Conservation (phyloP, 2,888 invertebrate genomes). For the Oxyscelio sp. region DNA sequence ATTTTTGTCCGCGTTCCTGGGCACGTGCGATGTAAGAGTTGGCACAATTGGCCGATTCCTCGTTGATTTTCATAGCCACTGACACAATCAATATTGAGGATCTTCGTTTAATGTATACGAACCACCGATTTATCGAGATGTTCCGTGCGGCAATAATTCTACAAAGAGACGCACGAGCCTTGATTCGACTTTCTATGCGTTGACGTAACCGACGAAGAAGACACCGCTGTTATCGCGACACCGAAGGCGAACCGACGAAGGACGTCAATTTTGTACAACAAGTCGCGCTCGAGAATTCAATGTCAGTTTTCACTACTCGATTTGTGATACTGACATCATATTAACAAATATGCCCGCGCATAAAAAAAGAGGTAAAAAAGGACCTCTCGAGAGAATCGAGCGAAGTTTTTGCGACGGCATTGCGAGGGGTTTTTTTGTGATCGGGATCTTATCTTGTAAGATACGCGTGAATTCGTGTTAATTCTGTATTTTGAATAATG, state of each 20-base stretch:
- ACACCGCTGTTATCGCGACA: conserved; percentile 53
- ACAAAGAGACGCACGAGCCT: conserved; percentile 64
- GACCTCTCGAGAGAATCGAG: conserved; percentile 6
- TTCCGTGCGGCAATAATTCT: conserved; percentile 62
- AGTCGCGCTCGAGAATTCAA: conserved; percentile 42
- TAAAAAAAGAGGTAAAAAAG: conserved; percentile 19
- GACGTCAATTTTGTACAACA: conserved; percentile 51
- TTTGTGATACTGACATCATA: conserved; percentile 18
- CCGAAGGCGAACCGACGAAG: conserved; percentile 50
- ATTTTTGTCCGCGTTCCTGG: conserved; percentile 72
- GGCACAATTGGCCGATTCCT: conserved; percentile 58
- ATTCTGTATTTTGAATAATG: conserved; percentile 40
- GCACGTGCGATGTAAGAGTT: conserved; percentile 51
- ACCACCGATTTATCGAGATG: conserved; percentile 65
- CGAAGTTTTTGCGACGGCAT: neutral
- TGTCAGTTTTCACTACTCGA: conserved; percentile 38
- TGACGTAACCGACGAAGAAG: conserved; percentile 75
- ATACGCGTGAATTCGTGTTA: conserved; percentile 6
- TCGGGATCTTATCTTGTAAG: neutral
- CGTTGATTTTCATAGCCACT: conserved; percentile 65
- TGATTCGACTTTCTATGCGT: conserved; percentile 77
- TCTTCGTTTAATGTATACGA: conserved; percentile 61
- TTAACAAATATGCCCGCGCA: conserved; percentile 3
- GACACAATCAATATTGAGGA: conserved; percentile 68
- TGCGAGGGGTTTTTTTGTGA: neutral